phyloP scores from a whole-genome alignment of 1,140 invertebrate species.

The Neuroterus valhalla region DNA sequence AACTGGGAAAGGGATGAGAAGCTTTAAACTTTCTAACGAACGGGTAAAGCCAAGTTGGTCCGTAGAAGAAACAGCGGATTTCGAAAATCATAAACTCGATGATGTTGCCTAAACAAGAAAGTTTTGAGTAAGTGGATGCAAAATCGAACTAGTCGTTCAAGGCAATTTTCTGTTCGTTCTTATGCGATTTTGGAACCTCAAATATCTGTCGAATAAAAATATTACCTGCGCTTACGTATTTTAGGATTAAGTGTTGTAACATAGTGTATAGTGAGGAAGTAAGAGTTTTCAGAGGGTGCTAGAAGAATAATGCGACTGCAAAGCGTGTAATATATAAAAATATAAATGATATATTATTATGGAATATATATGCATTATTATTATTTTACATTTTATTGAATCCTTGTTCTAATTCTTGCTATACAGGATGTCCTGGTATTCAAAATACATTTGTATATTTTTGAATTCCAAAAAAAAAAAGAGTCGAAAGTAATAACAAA shows the following conservation, averaged over 20 bases:
- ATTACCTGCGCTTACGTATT: background rate
- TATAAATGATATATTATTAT: background rate
- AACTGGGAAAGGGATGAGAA: background rate
- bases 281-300: background rate
- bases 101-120: constrained; percentile 17
- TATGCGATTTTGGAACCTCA: background rate
- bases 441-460: too few relatives aligned
- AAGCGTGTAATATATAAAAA: constrained; percentile 6
- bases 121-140: background rate
- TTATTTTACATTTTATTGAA: too few relatives aligned
- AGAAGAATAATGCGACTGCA: background rate
- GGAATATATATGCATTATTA: too few relatives aligned
- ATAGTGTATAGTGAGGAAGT: too few relatives aligned
- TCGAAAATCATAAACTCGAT: constrained; percentile 33
- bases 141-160: constrained; percentile 27
- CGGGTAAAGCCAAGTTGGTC: constrained; percentile 9
- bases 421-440: too few relatives aligned
- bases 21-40: constrained; percentile 45
- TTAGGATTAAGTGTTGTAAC: background rate
- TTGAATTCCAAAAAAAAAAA: too few relatives aligned
- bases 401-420: too few relatives aligned
- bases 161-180: background rate
- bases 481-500: too few relatives aligned
- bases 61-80: background rate
- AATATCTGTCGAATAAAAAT: background rate